Evolutionary conservation across 2,797 vertebrate species (phyloP), one percentile per base, ranked within the genome.

Genomic region (Pyrocephalus nanus): DNA sequence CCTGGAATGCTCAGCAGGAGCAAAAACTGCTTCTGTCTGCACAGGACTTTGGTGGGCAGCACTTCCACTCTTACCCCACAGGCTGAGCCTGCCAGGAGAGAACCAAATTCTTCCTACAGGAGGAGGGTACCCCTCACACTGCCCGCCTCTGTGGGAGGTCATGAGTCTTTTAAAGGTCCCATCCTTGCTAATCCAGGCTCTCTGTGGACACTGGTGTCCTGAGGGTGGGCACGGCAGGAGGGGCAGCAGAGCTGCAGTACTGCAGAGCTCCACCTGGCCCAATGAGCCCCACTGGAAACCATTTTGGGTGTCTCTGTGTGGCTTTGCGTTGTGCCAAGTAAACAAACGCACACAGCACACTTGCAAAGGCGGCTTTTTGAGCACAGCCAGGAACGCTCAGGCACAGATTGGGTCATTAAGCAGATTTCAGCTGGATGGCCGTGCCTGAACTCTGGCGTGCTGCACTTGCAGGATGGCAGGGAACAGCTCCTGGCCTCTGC

Each of bases 341-440:
- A 88, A 90, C 83, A 94, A 90, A 90, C 11, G n/a, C 53, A 43
- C 11, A 23, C 8, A 80, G 67, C 36, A 61, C 61, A 93, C 93
- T 90, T 93, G 57, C 86, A 93, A 88, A 88, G 82, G 72, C 0
- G 2, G 26, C 9, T 58, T 90, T 73, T 70, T 32, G 51, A 66
- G 19, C 34, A 14, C 30, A 0, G 80, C 90, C 95, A 94, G 85
- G 29, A 92, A 79, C 0, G 4, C 12, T 77, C 64, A 27, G 25
- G 74, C 76, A 61, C 74, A 84, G 79, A 73, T 2, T 67, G 92
- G 38, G 76, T 27, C 95, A 54, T 95, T 74, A 82, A 86, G 45
- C 91, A 93, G 86, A 61, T 76, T 96, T 85, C 90, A 90, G 88
- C 86, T 87, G 83, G 60, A 79, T 48, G 88, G 66, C 64, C 0